Evolutionary conservation across 1,140 invertebrate species (phyloP).

Genomic region (Tetramorium alpestre): DNA sequence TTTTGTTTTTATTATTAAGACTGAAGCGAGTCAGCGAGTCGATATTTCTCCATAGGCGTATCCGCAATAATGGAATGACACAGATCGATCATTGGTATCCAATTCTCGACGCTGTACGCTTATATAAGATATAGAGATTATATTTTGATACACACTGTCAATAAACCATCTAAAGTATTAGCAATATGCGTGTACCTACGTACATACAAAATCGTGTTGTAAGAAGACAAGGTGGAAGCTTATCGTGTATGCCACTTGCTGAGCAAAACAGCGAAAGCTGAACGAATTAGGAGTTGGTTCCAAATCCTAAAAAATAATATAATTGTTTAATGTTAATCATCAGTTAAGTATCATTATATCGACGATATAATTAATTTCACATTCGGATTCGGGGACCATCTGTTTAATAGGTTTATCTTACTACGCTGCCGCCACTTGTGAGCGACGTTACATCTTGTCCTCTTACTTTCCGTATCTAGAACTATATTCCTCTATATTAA

Average conservation of each 20-base stretch:
- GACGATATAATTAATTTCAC: conserved; percentile 6
- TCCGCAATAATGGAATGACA: conserved; percentile 12
- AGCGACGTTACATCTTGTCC: neutral
- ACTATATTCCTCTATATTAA: conserved; percentile 22
- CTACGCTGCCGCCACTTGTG: neutral
- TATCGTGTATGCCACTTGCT: neutral
- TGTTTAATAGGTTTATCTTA: neutral
- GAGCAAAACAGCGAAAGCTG: neutral
- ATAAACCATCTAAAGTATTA: conserved; percentile 43
- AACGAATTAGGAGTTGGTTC: neutral
- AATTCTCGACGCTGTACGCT: conserved; percentile 47
- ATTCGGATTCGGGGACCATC: neutral
- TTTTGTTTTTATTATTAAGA: conserved; percentile 27
- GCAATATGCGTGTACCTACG: neutral
- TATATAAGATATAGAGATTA: conserved; percentile 64
- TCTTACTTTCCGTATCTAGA: neutral
- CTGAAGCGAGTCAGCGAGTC: neutral
- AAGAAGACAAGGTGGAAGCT: neutral
- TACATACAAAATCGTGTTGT: conserved; percentile 15
- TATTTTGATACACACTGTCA: conserved; percentile 65
- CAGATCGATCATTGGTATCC: conserved; percentile 33
- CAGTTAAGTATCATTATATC: neutral
- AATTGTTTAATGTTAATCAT: neutral
- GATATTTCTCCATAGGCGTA: neutral
- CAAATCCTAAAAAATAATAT: neutral